phyloP scores from a whole-genome alignment of 2,888 invertebrate genomes.

The Drosophila acutilabella region DNA sequence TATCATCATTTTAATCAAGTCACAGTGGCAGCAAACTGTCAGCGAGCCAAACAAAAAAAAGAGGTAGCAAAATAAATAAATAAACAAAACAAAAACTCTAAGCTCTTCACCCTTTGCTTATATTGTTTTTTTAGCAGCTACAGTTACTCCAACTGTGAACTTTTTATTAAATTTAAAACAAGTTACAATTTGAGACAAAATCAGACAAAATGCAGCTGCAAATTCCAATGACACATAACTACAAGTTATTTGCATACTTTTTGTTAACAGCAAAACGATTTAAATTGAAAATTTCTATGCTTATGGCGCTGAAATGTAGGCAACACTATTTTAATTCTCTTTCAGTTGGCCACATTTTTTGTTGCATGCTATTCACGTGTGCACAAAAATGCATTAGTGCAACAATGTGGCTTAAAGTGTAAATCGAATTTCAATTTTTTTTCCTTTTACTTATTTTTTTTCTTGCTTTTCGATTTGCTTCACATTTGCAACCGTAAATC shows the following conservation, averaged over 20 bases:
- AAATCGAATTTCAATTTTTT: neutral
- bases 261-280: neutral
- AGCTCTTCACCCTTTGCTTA: neutral
- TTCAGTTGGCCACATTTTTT: slow-evolving; percentile 4
- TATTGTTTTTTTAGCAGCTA: neutral
- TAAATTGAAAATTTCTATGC: too few relatives aligned
- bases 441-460: neutral
- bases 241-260: neutral
- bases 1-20: slow-evolving; percentile 75
- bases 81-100: neutral
- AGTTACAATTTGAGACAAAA: neutral
- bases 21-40: slow-evolving; percentile 46
- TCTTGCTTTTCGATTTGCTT: neutral
- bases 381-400: slow-evolving; percentile 18
- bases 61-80: neutral
- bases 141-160: neutral
- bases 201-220: too few relatives aligned
- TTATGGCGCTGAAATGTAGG: slow-evolving; percentile 21
- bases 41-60: slow-evolving; percentile 10
- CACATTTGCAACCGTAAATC: slow-evolving; percentile 42
- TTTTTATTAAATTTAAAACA: neutral
- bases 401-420: slow-evolving; percentile 38
- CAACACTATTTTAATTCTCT: slow-evolving; percentile 4
- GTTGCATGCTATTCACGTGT: neutral
- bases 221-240: neutral